Base-by-base conservation (phyloP, 2,797 vertebrate species). In the Acanthurus tractus region DNA sequence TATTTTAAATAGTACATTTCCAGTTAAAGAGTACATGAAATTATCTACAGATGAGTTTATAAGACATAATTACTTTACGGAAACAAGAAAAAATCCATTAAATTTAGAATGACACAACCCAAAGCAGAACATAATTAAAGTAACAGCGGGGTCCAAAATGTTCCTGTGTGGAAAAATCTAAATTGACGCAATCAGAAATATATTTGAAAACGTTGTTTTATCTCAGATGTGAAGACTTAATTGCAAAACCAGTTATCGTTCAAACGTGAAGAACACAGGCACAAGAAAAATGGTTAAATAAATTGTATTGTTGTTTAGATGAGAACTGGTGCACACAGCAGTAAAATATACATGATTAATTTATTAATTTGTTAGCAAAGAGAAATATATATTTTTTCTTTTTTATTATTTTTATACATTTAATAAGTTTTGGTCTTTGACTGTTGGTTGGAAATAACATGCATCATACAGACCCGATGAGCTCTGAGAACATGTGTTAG, bases 201-300 rank as follows among this genome's bases (percentile, higher is more conserved):
- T 14, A 13, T 14, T 1, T 20, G 6, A 55, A 53, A 40, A 55
- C 4, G 2, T 14, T 49, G 6, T 14, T 45, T 8, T 34, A 7
- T 42, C 25, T 15, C 8, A 23, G 38, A 45, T 65, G 38, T 40
- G n/a, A 65, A 54, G 22, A 57, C 2, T 22, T 8, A 34, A 57
- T 66, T 40, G 45, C 34, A 45, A 71, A 74, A 36, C 10, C 52
- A 17, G 46, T 52, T 45, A 1, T 17, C 45, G 36, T 49, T 3
- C 22, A 63, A 25, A 56, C 9, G 36, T 50, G 17, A 34, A 38
- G 18, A 34, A n/a, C 13, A 38, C 9, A 17, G n/a, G 17, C 14
- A 34, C 11, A 55, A 52, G 52, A 12, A 57, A 57, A 53, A 29
- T 15, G 49, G 40, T 72, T 67, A 69, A 78, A 71, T 74, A 61